Evolutionary conservation across 2,888 invertebrate species (phyloP).

Genomic region (Apamea anceps): DNA sequence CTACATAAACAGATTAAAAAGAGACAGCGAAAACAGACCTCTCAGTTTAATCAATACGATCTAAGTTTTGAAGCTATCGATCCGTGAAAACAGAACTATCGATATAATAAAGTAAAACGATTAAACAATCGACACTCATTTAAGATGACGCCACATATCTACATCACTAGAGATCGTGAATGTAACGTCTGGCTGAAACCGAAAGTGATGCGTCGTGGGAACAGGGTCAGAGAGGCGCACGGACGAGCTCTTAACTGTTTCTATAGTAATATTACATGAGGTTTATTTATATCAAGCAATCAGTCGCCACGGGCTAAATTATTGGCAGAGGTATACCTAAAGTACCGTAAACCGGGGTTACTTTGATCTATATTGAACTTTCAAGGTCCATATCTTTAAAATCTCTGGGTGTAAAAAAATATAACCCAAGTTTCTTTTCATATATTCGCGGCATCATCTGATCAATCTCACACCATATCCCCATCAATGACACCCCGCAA

Average conservation of each 20-base stretch:
- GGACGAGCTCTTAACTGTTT: slow-evolving; percentile 12
- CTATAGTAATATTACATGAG: slow-evolving; percentile 1
- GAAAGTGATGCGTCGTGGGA: slow-evolving; percentile 72
- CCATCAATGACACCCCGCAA: no score
- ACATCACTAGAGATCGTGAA: slow-evolving; percentile 64
- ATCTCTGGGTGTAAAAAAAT: no score
- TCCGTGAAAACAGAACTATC: no score
- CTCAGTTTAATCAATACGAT: not conserved
- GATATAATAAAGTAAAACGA: not conserved
- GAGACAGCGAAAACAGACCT: not conserved
- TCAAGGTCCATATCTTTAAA: no score
- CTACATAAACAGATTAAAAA: not conserved
- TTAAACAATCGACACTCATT: slow-evolving; percentile 35
- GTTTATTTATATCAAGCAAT: not conserved
- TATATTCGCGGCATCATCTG: no score
- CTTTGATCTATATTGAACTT: no score
- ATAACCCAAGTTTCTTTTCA: no score
- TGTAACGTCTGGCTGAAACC: slow-evolving; percentile 67
- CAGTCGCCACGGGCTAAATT: not conserved
- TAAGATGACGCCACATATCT: not conserved
- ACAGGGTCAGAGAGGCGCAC: slow-evolving; percentile 61
- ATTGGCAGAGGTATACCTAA: not conserved
- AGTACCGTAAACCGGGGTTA: not conserved
- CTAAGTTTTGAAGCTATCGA: not conserved
- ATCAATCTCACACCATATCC: no score